Evolutionary conservation across 2,113 vertebrate species (phyloP), one percentile per base, ranked within the genome.

Genomic region (Cryptoleucopteryx plumbea): DNA sequence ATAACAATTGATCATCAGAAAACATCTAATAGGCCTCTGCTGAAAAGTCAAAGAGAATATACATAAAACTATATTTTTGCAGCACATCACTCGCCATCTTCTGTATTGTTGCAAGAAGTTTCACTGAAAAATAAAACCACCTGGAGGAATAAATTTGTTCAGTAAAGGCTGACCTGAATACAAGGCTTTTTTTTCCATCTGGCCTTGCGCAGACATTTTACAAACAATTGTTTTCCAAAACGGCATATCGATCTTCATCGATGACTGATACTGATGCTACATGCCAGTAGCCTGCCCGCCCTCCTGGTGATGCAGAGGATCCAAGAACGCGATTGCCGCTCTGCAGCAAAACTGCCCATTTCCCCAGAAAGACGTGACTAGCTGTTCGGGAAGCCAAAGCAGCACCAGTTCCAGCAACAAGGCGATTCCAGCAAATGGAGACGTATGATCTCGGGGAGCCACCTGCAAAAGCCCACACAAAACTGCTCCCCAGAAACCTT

Each of bases 381-480:
- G 48, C 34, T 1, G 5, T 38, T 67, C 23, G 32, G 79, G 68
- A 40, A 80, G 67, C 40, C 62, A 34, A 36, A 73, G 75, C 48
- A 65, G 87, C 74, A 13, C 53, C 4, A 3, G 52, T 26, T 72
- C 53, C 26, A 82, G 66, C 73, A 42, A 38, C 12, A 27, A 3
- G 2, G 53, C 3, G 5, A 62, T 36, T 86, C 83, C 88, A 86
- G 90, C 82, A 25, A 90, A n/a, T 1, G 3, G 84, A 82, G 78
- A 58, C 1, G 3, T 40, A 58, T 27, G 78, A 72, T 93, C 84
- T 65, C 0, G 0, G 71, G 90, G 88, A 96, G 27, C 82, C 94
- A 95, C 92, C 96, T 96, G 96, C 87, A 88, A 80, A 93, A 95
- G 80, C 82, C 92, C 94, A 90, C 96, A 93, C 90, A 90, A 87